Evolutionary conservation across 1,140 invertebrate genomes (phyloP), one percentile per base, ranked within the genome.

Genomic region (Drosophila ironensis): DNA sequence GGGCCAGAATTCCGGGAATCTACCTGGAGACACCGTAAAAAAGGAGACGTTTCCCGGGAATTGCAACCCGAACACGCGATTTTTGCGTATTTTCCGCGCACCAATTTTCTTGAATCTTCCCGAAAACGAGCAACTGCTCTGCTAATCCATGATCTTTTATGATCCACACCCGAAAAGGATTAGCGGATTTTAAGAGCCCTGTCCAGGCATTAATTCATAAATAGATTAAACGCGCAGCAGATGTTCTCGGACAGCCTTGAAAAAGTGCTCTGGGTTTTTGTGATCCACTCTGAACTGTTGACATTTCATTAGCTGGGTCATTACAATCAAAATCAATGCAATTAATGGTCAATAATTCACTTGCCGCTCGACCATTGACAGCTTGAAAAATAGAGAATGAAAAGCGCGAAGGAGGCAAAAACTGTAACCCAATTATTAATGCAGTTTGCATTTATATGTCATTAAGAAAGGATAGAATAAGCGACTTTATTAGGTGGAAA

Each of bases 31-130:
- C 9, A 9, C 12, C 11, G 1, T 40, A 28, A 28, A 48, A 20
- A 41, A 68, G 30, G 38, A n/a, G 1, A 53, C 17, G 54, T 64
- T 72, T 76, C 61, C 27, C n/a, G 8, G n/a, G 24, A 81, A 81
- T 12, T 37, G 37, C 69, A 70, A 73, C 41, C 63, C 56, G 38
- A 57, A 17, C 78, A 74, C 73, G 80, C 80, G 80, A 78, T 27
- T 78, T 84, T 84, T 84, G 40, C 78, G 78, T 84, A 42, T 74
- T 84, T 84, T 86, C 73, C 80, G 47, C 59, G 64, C 64, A 76
- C 72, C 48, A 81, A 81, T 80, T 81, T 74, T 56, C 54, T n/a
- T 46, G 48, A 56, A 60, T 28, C 47, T 38, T 25, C 33, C 2
- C 9, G 12, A 44, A 45, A 16, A 61, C 46, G 46, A 52, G 16